Base-by-base conservation (phyloP, 2,113 vertebrate genomes). In the Chaenogobius annularis region DNA sequence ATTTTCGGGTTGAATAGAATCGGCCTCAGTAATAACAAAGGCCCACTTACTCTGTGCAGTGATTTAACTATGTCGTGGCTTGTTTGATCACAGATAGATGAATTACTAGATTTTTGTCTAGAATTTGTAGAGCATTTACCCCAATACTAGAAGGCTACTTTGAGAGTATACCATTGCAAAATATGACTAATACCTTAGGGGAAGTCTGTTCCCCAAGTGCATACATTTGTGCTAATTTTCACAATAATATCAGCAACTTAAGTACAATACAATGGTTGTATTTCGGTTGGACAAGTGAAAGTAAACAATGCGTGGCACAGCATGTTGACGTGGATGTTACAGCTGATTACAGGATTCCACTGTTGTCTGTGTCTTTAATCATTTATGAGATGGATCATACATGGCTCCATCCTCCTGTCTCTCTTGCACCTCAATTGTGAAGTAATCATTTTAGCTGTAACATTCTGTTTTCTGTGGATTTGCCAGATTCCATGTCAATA, bases 391-490 rank as follows among this genome's bases (percentile, higher is more conserved):
- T 87, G 83, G 90, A 89, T 87, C 73, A 78, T 75, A 68, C 83
- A 23, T 67, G 73, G 61, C 64, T 63, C 26, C 50, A 15, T 46
- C 61, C 63, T 63, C 44, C 70, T 81, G 73, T 85, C 82, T 79
- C 84, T 87, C 75, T 68, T 79, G 80, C 87, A 88, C 88, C 86
- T 85, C 86, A 83, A 83, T 83, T 86, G 83, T 70, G 83, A 87
- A 86, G 83, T 92, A 92, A 93, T 91, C 88, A 90, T 89, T 91
- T 93, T 90, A 92, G 84, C 86, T 87, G 89, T 88, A 88, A 91
- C 91, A 91, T 87, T 86, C 87, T 90, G 90, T 90, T 92, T 90
- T 88, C 87, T 82, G 87, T 88, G 90, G 87, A 88, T 90, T 88
- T n/a, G 79, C 78, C 68, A 82, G 85, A 90, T 92, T 92, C 79